These are phyloP conservation scores for Muschampia plurimacula DNA, from an alignment of 2,888 invertebrate species.

Conservation along the genomic window DNA sequence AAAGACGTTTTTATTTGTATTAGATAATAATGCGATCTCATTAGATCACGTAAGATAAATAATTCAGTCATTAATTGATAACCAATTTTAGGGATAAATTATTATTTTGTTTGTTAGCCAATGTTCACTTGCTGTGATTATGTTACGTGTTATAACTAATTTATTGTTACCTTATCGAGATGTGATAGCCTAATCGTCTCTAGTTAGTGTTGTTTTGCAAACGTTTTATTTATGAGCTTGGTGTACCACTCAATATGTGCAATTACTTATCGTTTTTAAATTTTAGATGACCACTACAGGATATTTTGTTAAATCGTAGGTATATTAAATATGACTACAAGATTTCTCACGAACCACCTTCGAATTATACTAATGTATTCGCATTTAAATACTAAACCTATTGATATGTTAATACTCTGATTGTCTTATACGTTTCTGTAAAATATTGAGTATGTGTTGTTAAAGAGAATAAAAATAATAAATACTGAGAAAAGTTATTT, in stretches of 20 bases:
- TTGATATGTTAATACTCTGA: slow-evolving; percentile 83
- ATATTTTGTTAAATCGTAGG: slow-evolving; percentile 51
- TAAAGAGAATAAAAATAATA: slow-evolving; percentile 86
- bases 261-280: slow-evolving; percentile 61
- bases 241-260: slow-evolving; percentile 56
- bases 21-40: slow-evolving; percentile 83
- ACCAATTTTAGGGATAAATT: slow-evolving; percentile 79
- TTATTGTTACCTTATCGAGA: slow-evolving; percentile 79
- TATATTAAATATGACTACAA: slow-evolving; percentile 40
- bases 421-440: slow-evolving; percentile 86
- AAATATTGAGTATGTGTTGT: slow-evolving; percentile 87
- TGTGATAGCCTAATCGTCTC: slow-evolving; percentile 81
- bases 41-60: slow-evolving; percentile 81
- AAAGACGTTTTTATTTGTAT: slow-evolving; percentile 78
- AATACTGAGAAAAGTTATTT: slow-evolving; percentile 70
- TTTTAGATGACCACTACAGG: slow-evolving; percentile 53
- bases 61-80: slow-evolving; percentile 84
- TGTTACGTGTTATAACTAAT: slow-evolving; percentile 80
- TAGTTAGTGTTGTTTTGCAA: slow-evolving; percentile 76
- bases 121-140: slow-evolving; percentile 85
- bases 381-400: slow-evolving; percentile 81
- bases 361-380: slow-evolving; percentile 65
- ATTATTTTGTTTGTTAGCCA: slow-evolving; percentile 81
- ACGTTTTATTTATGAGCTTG: slow-evolving; percentile 68
- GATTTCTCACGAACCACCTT: slow-evolving; percentile 35